A percentile compares a stretch with the other conserved stretches of the same genome.
These are phyloP conservation scores for Orthonyx spaldingii DNA, from an alignment of 2,113 vertebrate genomes.

Conservation along the genomic window DNA sequence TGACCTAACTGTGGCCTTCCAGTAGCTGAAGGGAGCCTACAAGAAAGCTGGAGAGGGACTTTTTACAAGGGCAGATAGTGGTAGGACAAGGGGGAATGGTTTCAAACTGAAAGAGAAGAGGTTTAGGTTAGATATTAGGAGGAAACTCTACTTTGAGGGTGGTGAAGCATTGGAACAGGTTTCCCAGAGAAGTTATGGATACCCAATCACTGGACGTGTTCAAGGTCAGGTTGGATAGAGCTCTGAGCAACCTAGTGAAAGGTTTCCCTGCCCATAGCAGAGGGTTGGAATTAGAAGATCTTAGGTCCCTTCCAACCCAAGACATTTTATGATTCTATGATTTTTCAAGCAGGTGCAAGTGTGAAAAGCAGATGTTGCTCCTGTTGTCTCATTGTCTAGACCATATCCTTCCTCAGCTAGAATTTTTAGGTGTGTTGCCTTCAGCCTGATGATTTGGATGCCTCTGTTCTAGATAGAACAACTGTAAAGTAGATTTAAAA, in stretches of 20 bases:
- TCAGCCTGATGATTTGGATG: background rate
- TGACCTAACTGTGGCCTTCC: background rate
- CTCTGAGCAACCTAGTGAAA: background rate
- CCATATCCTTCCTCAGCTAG: background rate
- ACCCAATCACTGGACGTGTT: background rate
- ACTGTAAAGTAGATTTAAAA: background rate
- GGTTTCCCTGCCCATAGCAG: background rate
- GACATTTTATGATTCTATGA: background rate
- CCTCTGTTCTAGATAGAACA: background rate
- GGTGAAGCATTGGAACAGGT: background rate
- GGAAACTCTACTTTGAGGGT: background rate
- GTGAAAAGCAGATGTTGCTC: background rate
- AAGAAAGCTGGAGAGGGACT: background rate
- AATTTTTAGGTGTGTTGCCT: background rate
- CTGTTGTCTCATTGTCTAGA: background rate
- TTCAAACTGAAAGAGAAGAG: background rate
- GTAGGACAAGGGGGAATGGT: background rate
- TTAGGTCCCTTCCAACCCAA: background rate
- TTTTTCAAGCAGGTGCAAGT: background rate
- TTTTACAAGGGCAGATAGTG: background rate
- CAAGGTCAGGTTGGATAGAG: background rate
- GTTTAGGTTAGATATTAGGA: background rate
- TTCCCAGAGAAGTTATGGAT: background rate
- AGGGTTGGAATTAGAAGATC: background rate
- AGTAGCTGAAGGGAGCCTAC: background rate